Base-by-base conservation (phyloP, 1,140 invertebrate genomes). In the Parasteatoda tepidariorum region DNA sequence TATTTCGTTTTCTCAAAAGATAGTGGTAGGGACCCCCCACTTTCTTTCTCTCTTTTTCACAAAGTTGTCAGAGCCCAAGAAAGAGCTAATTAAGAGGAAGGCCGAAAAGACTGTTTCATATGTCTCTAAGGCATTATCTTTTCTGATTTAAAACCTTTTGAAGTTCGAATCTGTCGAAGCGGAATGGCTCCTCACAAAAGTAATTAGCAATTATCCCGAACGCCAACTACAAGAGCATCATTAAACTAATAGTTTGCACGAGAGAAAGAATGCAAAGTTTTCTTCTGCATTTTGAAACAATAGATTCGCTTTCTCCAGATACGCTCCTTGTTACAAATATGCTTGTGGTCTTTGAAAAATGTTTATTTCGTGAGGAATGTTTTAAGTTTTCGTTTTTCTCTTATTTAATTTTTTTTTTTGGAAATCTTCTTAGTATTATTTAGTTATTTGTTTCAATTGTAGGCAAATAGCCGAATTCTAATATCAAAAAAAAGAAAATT, bases 121-220 rank as follows among this genome's bases (percentile, higher is more conserved):
- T 75, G 33, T 75, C 71, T 75, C 71, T 26, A 55, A 75, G 54
- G 71, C 71, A 75, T 75, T 75, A 75, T 61, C 71, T 59, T 75
- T 75, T 62, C 55, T 31, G 71, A 75, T 75, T 41, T n/a, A 13
- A 28, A 59, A 15, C 71, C 34, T 38, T 75, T 75, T 75, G 71
- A 75, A 75, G 71, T 75, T 62, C 13, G 22, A 30, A 22, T 57
- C n/a, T 57, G 48, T 31, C 41, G 54, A 31, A 73, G 34, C 24
- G 70, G 33, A 73, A 62, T 41, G 31, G 30, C 71, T 61, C 55
- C 30, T 61, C 33, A 62, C 26, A 61, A 30, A 41, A 75, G 57
- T 75, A 75, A 75, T 75, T 75, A 75, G 71, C 57, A 75, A 75
- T 75, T 75, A 75, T 26, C 11, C 26, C 13, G n/a, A 31, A 33